Base-by-base conservation (phyloP, 1,140 invertebrate genomes). In the Microplitis demolitor region DNA sequence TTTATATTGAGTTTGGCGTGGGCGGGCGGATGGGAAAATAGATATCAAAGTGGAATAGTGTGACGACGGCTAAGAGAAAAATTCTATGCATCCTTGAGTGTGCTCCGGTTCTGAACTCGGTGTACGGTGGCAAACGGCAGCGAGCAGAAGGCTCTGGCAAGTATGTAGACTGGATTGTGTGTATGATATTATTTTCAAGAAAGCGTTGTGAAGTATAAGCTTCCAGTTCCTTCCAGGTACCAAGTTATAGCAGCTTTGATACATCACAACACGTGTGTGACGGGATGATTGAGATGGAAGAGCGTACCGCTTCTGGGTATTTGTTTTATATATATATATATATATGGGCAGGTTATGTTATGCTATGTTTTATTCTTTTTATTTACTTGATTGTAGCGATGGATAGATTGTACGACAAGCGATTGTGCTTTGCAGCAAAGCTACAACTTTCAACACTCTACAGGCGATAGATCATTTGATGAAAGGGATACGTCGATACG, bases 71-170 rank as follows among this genome's bases (percentile, higher is more conserved):
- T 31, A 66, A 64, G 66, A 64, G 73, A 74, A 74, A 74, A 74
- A 74, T 74, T 71, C 73, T 74, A 74, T 74, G 73, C 73, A 74
- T 74, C 73, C 60, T 58, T 74, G 73, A 74, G 73, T 74, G 54
- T 11, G 4, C 5, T 45, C 39, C 11, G 11, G 11, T 5, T 6
- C 5, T 45, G 6, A 45, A 9, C 6, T 45, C 39, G 11, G 11
- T 3, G 6, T 11, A 11, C 39, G 39, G 39, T 9, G 39, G 39
- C 39, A 45, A 5, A 58, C 35, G 13, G 64, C 34, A 39, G 34
- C 11, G 53, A 34, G 16, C 0, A 53, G 60, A 8, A 9, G 62
- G 56, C 37, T 62, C 35, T 39, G 8, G 31, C 58, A 35, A 39
- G 68, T 70, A 50, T 70, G 5, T 35, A 35, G n/a, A 56, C 53